These are phyloP conservation scores for Drosophila ercepeae DNA, from an alignment of 1,140 invertebrate species.

Conservation along the genomic window DNA sequence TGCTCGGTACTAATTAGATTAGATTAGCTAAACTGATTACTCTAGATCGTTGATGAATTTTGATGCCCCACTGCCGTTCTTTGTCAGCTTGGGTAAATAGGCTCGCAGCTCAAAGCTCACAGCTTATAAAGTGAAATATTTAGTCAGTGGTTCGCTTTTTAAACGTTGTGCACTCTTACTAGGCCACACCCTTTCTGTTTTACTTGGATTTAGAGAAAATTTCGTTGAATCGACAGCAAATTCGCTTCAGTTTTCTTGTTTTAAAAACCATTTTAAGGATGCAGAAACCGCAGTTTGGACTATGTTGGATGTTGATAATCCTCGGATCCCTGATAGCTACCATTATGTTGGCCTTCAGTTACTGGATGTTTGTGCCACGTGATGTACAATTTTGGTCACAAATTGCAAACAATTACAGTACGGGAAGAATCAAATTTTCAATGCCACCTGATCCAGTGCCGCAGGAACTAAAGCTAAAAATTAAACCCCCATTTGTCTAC, in stretches of 20 bases:
- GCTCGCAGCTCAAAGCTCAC: constrained; percentile 29
- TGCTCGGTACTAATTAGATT: constrained; percentile 60
- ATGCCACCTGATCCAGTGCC: constrained; percentile 47
- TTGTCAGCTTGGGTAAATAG: constrained; percentile 27
- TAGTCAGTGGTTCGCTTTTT: background rate
- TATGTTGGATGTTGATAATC: constrained; percentile 55
- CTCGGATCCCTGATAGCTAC: constrained; percentile 40
- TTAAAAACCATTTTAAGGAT: constrained; percentile 14
- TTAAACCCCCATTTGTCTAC: constrained; percentile 52
- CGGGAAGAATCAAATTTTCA: constrained; percentile 15
- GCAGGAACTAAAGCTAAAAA: constrained; percentile 52
- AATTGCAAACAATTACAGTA: constrained; percentile 14
- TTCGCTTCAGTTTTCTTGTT: background rate
- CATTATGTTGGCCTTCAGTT: constrained; percentile 48
- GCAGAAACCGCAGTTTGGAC: constrained; percentile 37
- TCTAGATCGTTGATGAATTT: constrained; percentile 16
- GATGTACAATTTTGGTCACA: constrained; percentile 37
- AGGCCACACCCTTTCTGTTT: constrained; percentile 26
- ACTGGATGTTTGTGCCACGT: constrained; percentile 57
- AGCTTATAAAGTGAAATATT: constrained; percentile 1
- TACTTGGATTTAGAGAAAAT: background rate
- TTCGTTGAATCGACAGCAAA: constrained; percentile 16
- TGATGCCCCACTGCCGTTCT: constrained; percentile 11
- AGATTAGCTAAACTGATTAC: constrained; percentile 68
- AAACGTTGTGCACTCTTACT: constrained; percentile 9